These are phyloP conservation scores for Paragorgia papillata DNA, from an alignment of 92 coral and sea anemone genomes.

Conservation along the genomic window DNA sequence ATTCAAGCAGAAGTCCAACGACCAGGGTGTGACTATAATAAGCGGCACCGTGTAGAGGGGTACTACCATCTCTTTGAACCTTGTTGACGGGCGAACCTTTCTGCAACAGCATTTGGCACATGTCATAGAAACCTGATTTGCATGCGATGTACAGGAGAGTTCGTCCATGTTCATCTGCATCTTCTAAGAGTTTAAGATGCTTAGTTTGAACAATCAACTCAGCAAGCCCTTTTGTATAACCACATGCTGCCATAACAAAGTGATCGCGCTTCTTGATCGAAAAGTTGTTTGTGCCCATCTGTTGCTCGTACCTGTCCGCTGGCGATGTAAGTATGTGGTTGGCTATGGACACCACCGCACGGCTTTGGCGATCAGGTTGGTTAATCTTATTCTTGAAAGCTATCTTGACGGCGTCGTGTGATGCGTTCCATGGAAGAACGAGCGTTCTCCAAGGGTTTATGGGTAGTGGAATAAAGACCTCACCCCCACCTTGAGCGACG, in stretches of 20 bases:
- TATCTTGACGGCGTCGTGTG: slow-evolving; percentile 22
- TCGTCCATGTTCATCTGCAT: slow-evolving; percentile 52
- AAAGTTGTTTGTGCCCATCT: slow-evolving; percentile 9
- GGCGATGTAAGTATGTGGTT: slow-evolving; percentile 55
- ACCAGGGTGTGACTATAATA: slow-evolving; percentile 54
- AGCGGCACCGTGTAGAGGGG: slow-evolving; percentile 70
- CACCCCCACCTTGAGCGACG: slow-evolving; percentile 55
- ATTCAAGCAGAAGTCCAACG: slow-evolving; percentile 52
- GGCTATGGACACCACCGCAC: slow-evolving; percentile 55
- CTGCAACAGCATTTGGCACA: slow-evolving; percentile 44
- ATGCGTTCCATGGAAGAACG: slow-evolving; percentile 16
- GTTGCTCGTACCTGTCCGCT: slow-evolving; percentile 26
- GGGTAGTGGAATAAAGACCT: slow-evolving; percentile 15
- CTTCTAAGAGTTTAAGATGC: slow-evolving; percentile 20
- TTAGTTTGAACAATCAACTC: not conserved
- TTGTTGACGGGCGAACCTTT: slow-evolving; percentile 54
- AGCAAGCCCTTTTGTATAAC: slow-evolving; percentile 47
- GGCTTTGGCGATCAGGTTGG: slow-evolving; percentile 41
- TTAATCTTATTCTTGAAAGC: slow-evolving; percentile 32
- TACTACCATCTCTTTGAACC: slow-evolving; percentile 59
- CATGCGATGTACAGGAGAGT: slow-evolving; percentile 57
- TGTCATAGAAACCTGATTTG: slow-evolving; percentile 67
- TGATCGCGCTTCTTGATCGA: slow-evolving; percentile 32
- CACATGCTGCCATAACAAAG: slow-evolving; percentile 56
- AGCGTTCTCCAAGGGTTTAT: slow-evolving; percentile 49